phyloP scores from a whole-genome alignment of 2,888 invertebrate genomes.

The Hydrotaea diabolus region DNA sequence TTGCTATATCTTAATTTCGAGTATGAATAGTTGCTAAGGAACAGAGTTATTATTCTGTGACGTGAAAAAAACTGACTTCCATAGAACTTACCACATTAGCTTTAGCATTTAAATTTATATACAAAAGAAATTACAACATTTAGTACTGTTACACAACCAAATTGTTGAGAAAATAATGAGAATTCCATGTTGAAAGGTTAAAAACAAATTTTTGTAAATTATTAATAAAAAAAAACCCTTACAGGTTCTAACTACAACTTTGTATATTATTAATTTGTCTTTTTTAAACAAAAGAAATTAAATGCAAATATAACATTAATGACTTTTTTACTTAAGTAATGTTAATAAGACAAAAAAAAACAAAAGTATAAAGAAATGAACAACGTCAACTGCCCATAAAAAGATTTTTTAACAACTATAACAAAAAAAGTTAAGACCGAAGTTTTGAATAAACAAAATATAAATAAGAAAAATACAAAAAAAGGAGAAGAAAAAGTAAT shows the following conservation, averaged over 20 bases:
- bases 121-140: constrained; percentile 44
- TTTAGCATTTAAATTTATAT: constrained; percentile 66
- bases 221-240: constrained; percentile 39
- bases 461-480: constrained; percentile 11
- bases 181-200: constrained; percentile 59
- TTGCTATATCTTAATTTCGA: constrained; percentile 8
- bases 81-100: constrained; percentile 67
- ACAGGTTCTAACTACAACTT: constrained; percentile 44
- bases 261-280: constrained; percentile 51
- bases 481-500: constrained; percentile 22
- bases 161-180: constrained; percentile 58
- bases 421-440: constrained; percentile 61
- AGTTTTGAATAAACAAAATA: constrained; percentile 34
- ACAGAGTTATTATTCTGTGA: constrained; percentile 29
- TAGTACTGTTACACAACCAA: constrained; percentile 60
- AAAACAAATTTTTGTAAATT: constrained; percentile 63
- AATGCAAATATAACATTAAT: neutral
- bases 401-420: constrained; percentile 65
- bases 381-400: constrained; percentile 72
- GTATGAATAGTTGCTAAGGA: constrained; percentile 17
- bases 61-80: constrained; percentile 66
- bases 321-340: constrained; percentile 58
- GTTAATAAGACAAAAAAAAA: constrained; percentile 38
- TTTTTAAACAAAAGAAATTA: constrained; percentile 44
- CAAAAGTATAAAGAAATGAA: constrained; percentile 54